Evolutionary conservation across 2,113 vertebrate genomes (phyloP).

Genomic region (Notothenia rossii): DNA sequence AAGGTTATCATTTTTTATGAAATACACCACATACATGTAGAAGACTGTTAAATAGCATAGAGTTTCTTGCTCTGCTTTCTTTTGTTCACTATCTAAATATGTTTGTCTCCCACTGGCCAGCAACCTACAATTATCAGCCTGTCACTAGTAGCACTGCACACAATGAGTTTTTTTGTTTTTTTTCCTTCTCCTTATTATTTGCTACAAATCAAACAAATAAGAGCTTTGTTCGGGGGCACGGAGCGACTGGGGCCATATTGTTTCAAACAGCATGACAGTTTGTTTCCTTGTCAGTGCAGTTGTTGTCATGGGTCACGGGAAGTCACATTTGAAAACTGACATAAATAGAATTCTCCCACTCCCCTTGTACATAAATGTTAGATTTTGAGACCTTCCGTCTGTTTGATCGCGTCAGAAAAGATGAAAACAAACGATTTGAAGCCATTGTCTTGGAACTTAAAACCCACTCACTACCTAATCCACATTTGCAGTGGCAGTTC

Average conservation of each 20-base stretch:
- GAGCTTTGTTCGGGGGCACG: slow-evolving; percentile 38
- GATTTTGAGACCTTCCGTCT: slow-evolving; percentile 29
- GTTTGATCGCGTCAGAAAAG: slow-evolving; percentile 36
- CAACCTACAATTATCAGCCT: slow-evolving; percentile 57
- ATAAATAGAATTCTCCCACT: slow-evolving; percentile 1
- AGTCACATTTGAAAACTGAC: slow-evolving; percentile 39
- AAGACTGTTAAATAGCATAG: not conserved
- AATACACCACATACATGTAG: not conserved
- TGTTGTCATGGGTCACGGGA: slow-evolving; percentile 40
- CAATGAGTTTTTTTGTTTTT: slow-evolving; percentile 8
- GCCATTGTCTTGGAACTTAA: slow-evolving; percentile 56
- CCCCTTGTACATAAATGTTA: slow-evolving; percentile 8
- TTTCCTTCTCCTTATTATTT: slow-evolving; percentile 23
- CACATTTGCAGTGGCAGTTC: slow-evolving; percentile 67
- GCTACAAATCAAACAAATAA: slow-evolving; percentile 40
- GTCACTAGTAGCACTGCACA: slow-evolving; percentile 48
- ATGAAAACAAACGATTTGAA: slow-evolving; percentile 28
- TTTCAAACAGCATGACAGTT: slow-evolving; percentile 43
- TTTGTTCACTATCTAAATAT: slow-evolving; percentile 9
- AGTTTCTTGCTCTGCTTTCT: slow-evolving; percentile 8
- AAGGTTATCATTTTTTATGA: too few species aligned
- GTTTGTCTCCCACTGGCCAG: slow-evolving; percentile 42
- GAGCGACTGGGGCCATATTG: slow-evolving; percentile 25
- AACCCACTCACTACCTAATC: slow-evolving; percentile 58
- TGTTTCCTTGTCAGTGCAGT: slow-evolving; percentile 27